Evolutionary conservation across 2,888 invertebrate genomes (phyloP), one percentile per base, ranked within the genome.

Genomic region (Cheilosia urbana): DNA sequence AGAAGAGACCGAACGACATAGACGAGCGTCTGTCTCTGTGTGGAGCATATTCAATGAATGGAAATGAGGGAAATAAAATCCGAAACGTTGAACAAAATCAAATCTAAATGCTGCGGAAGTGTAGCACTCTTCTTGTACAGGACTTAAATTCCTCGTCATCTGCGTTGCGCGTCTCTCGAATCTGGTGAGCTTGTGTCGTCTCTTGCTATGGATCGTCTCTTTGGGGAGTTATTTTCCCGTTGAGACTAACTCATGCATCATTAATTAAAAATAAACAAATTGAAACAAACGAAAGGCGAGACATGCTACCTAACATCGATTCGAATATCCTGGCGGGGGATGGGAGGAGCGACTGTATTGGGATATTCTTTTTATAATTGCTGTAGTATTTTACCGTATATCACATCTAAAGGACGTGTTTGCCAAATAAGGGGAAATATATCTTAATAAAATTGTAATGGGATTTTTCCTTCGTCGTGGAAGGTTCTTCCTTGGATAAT

Each of bases 231-330:
- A 69, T 81, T 81, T 69, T 76, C 65, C 65, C 73, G 69, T 75
- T 75, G 79, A 65, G 75, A 79, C 79, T 58, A 84, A 63, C 79
- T 84, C 83, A 75, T 84, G 83, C 83, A 84, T 84, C 83, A 79
- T 84, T 84, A 84, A 84, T 83, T 68, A 78, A 73, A 83, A 83
- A 83, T 83, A 83, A 78, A 83, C 83, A 78, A 83, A 78, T 73
- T 79, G 79, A 79, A 79, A 65, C 53, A 69, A 79, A 58, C 40
- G 79, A 84, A 68, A 79, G 79, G 63, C 83, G 69, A 79, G 79
- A 79, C 83, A 84, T 75, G 63, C 73, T 69, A 73, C 78, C 79
- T 53, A 58, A 73, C 73, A 75, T 79, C 79, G 69, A 78, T 69
- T 69, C 69, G 63, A 78, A 65, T 69, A 84, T 75, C 79, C 79